Percentiles rank a stretch among this genome's conserved stretches.
phyloP scores from a whole-genome alignment of 2,888 invertebrate genomes.

The Hypercompe scribonia region DNA sequence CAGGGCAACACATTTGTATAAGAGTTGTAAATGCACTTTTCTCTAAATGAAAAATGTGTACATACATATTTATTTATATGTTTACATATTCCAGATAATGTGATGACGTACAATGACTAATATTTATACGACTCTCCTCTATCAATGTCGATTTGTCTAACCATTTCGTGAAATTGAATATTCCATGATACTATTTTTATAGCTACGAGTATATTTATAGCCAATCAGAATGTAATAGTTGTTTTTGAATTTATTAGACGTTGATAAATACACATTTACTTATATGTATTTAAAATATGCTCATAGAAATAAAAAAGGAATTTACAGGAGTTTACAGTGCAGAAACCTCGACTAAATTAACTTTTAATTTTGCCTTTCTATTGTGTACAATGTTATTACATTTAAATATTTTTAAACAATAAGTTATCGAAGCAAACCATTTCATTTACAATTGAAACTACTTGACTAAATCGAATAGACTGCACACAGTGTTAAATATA shows the following conservation, averaged over 20 bases:
- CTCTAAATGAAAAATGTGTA: constrained; percentile 27
- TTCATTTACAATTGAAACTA: neutral
- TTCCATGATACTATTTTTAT: neutral
- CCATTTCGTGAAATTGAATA: neutral
- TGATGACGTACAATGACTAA: neutral
- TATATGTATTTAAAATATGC: neutral
- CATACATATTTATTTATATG: neutral
- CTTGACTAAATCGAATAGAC: neutral
- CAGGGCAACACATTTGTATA: constrained; percentile 66
- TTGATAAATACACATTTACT: neutral
- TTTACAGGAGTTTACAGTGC: neutral
- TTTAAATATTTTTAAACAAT: neutral
- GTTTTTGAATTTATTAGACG: neutral
- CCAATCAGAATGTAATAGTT: neutral
- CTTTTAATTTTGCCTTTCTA: neutral
- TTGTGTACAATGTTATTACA: neutral
- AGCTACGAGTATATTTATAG: neutral
- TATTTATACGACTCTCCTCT: constrained; percentile 4
- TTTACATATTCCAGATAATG: neutral
- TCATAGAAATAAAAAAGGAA: neutral
- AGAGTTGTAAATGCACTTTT: constrained; percentile 65
- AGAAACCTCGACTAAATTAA: neutral
- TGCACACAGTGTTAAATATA: neutral
- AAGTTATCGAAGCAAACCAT: neutral
- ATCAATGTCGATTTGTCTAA: neutral